phyloP scores from a whole-genome alignment of 2,797 vertebrate species.

The Stomatorhinus walkeri region DNA sequence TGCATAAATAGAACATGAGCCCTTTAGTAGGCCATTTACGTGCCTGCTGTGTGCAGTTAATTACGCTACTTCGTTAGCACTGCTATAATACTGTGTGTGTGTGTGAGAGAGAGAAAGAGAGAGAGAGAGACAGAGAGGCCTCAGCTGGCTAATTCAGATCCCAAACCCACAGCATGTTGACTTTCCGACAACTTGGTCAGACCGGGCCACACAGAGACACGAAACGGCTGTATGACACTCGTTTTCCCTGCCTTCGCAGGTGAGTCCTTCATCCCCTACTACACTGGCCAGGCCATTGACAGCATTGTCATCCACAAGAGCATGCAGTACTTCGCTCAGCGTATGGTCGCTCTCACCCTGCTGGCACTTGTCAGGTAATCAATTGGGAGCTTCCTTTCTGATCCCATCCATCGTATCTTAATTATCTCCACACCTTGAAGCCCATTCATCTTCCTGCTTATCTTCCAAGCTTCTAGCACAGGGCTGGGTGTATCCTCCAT shows the following conservation, averaged over 20 bases:
- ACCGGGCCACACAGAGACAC: background rate
- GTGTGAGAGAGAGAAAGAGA: too few relatives aligned
- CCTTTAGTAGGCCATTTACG: background rate
- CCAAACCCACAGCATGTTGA: background rate
- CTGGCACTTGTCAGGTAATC: conserved; percentile 77
- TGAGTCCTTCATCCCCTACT: conserved; percentile 85
- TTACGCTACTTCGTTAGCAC: background rate
- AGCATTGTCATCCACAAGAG: conserved; percentile 82
- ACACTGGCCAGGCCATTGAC: conserved; percentile 81
- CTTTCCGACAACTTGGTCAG: background rate
- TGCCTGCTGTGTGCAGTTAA: background rate
- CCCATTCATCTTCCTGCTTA: background rate
- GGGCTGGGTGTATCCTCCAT: background rate
- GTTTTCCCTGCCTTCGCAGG: conserved; percentile 52
- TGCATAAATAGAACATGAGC: conserved; percentile 1
- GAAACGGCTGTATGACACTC: background rate
- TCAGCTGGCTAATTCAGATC: background rate
- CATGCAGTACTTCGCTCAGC: conserved; percentile 74
- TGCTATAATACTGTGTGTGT: background rate
- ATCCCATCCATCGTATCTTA: background rate
- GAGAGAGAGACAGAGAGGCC: background rate
- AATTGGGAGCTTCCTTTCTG: background rate
- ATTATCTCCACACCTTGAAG: background rate
- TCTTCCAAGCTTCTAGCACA: background rate
- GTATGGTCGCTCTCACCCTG: conserved; percentile 59